phyloP scores from a whole-genome alignment of 2,797 vertebrate species.

The Ambastaia sidthimunki region DNA sequence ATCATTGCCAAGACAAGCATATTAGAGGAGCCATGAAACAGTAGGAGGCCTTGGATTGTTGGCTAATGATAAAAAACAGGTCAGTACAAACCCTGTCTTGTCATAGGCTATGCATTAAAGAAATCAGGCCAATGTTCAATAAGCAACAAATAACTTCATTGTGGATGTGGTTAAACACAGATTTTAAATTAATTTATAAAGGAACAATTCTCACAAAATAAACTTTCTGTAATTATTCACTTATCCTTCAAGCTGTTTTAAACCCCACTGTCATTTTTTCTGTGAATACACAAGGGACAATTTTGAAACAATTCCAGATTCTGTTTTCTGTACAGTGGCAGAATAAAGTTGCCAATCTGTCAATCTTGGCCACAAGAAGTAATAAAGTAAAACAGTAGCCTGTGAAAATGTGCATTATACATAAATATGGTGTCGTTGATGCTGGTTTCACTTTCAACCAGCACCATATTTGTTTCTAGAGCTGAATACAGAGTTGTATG shows the following conservation, averaged over 20 bases:
- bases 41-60: slow-evolving; percentile 55
- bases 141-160: not conserved
- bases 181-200: not conserved
- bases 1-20: slow-evolving; percentile 69
- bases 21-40: slow-evolving; percentile 59
- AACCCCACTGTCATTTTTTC: not conserved
- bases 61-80: slow-evolving; percentile 47
- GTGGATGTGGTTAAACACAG: not conserved
- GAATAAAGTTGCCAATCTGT: not conserved
- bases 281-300: not conserved
- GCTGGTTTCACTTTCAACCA: not conserved
- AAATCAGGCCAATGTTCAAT: not conserved
- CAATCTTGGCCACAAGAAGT: too few species aligned
- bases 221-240: too few species aligned
- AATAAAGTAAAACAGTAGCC: too few species aligned
- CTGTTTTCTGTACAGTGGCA: not conserved
- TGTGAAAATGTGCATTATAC: too few species aligned
- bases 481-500: not conserved
- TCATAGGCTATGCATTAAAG: not conserved
- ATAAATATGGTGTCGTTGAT: not conserved
- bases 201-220: not conserved
- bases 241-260: not conserved
- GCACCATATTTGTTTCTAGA: not conserved
- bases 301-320: not conserved
- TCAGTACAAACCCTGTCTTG: slow-evolving; percentile 35